Percentiles rank a stretch among this genome's conserved stretches.
Evolutionary conservation across 2,888 invertebrate genomes (phyloP).

Genomic region (Melipona beecheii): DNA sequence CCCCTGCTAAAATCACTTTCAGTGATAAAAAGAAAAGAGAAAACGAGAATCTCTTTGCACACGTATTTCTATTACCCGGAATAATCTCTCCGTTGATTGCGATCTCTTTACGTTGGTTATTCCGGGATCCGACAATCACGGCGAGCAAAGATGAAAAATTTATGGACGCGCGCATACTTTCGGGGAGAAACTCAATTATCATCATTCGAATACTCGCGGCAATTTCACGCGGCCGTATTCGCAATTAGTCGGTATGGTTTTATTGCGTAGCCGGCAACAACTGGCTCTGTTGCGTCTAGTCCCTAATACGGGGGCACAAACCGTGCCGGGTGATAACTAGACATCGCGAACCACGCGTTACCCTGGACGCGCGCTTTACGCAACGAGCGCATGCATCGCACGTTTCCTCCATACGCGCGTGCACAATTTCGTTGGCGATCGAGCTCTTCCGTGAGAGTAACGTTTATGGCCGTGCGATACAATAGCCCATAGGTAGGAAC

Average conservation of each 20-base stretch:
- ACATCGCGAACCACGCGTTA: slow-evolving; percentile 22
- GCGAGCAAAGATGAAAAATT: not conserved
- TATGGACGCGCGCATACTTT: not conserved
- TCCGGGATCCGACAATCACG: not conserved
- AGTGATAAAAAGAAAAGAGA: too few species aligned
- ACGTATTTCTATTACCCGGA: not conserved
- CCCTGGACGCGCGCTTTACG: slow-evolving; percentile 30
- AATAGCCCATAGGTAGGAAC: slow-evolving; percentile 38
- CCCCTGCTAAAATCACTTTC: too few species aligned
- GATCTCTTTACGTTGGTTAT: not conserved
- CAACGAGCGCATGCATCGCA: slow-evolving; percentile 36
- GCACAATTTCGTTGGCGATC: slow-evolving; percentile 49
- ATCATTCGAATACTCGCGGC: slow-evolving; percentile 34
- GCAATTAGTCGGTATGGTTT: slow-evolving; percentile 65
- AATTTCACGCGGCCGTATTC: slow-evolving; percentile 56
- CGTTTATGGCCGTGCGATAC: slow-evolving; percentile 54
- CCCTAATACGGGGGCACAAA: slow-evolving; percentile 56
- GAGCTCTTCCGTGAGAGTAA: slow-evolving; percentile 37
- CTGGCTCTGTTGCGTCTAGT: slow-evolving; percentile 47
- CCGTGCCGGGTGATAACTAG: slow-evolving; percentile 57
- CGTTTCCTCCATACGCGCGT: slow-evolving; percentile 45
- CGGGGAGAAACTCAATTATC: slow-evolving; percentile 20
- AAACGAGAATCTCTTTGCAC: not conserved
- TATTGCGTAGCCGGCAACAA: slow-evolving; percentile 45
- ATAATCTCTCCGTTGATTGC: not conserved